A percentile compares a stretch with the other conserved stretches of the same genome.
phyloP scores from a whole-genome alignment of 2,888 invertebrate species.

The Hetaerina titia region DNA sequence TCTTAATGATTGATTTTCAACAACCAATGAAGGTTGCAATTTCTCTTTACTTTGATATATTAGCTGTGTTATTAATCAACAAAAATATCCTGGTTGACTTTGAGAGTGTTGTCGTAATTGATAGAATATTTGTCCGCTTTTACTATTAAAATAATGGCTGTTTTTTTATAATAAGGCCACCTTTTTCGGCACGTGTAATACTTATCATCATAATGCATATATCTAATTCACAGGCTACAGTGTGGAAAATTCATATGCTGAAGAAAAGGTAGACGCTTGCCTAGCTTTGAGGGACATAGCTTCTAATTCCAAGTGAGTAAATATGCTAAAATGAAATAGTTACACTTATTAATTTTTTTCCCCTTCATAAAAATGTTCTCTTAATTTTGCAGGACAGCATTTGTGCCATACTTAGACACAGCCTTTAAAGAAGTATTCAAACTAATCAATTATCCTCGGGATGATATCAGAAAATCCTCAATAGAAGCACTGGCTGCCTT shows the following conservation, averaged over 20 bases:
- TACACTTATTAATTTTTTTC: constrained; percentile 41
- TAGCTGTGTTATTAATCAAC: no score
- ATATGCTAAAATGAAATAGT: constrained; percentile 30
- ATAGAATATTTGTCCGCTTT: no score
- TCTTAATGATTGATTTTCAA: no score
- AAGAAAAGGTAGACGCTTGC: constrained; percentile 90
- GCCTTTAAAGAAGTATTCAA: constrained; percentile 85
- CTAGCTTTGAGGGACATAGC: constrained; percentile 86
- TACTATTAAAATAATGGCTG: no score
- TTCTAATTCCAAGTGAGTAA: constrained; percentile 81
- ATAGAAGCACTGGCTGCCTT: constrained; percentile 84
- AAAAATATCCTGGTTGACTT: no score
- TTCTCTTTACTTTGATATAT: no score
- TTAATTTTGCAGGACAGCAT: constrained; percentile 78
- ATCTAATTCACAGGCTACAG: constrained; percentile 77
- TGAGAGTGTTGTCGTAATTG: no score
- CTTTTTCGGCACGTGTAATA: no score
- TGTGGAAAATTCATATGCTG: constrained; percentile 87
- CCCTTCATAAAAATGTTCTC: constrained; percentile 48
- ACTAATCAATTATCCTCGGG: constrained; percentile 85
- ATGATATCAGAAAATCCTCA: constrained; percentile 84
- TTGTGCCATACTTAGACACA: constrained; percentile 84
- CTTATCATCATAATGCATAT: no score
- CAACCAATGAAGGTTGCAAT: no score
- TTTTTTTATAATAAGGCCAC: no score